phyloP scores from a whole-genome alignment of 1,140 invertebrate species.

The Cyclina sinensis region DNA sequence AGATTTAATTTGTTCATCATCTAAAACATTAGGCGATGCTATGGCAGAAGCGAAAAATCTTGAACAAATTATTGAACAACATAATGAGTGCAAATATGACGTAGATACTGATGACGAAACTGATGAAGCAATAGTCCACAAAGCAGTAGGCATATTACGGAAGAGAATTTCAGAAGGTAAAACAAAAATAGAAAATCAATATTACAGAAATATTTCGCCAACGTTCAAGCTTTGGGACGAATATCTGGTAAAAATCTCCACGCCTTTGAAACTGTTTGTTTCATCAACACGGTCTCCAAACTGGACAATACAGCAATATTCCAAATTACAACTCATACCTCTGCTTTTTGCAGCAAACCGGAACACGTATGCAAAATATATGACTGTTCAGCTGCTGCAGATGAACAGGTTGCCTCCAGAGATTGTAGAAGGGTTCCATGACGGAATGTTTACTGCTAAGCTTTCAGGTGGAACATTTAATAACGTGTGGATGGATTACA shows the following conservation, averaged over 20 bases:
- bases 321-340: slow-evolving; percentile 46
- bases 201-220: slow-evolving; percentile 13
- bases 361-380: slow-evolving; percentile 12
- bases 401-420: slow-evolving; percentile 23
- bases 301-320: slow-evolving; percentile 26
- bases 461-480: slow-evolving; percentile 51
- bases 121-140: slow-evolving; percentile 19
- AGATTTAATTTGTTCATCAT: slow-evolving; percentile 1
- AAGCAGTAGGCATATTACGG: slow-evolving; percentile 11
- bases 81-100: not conserved
- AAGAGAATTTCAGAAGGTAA: not conserved
- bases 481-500: slow-evolving; percentile 59
- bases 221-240: slow-evolving; percentile 57
- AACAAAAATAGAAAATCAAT: slow-evolving; percentile 26
- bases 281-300: slow-evolving; percentile 1
- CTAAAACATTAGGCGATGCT: not conserved
- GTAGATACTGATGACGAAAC: not conserved
- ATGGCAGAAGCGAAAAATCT: not conserved
- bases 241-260: slow-evolving; percentile 15
- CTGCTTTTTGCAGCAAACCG: slow-evolving; percentile 27
- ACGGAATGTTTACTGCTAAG: slow-evolving; percentile 24
- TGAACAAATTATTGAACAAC: not conserved
- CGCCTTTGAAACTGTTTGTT: slow-evolving; percentile 18
- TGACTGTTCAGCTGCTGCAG: slow-evolving; percentile 33
- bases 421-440: not conserved